These are phyloP conservation scores for Drosophila ezoana DNA, from an alignment of 2,888 invertebrate species.

Conservation along the genomic window DNA sequence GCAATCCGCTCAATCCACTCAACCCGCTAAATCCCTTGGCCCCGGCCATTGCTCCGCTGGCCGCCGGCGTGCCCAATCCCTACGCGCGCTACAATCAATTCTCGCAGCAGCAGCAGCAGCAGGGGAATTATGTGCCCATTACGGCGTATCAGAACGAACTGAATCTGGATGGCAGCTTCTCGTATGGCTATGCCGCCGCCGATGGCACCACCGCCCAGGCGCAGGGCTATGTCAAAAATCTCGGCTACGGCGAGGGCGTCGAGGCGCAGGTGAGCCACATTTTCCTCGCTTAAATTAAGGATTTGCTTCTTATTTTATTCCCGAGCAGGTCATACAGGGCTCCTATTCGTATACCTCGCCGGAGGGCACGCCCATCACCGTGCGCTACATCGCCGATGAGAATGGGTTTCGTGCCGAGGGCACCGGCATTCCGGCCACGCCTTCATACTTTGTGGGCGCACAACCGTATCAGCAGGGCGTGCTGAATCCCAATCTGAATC, in stretches of 20 bases:
- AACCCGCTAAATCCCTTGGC: slow-evolving; percentile 59
- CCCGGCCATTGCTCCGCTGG: slow-evolving; percentile 44
- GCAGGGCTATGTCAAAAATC: slow-evolving; percentile 90
- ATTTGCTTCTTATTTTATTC: neutral
- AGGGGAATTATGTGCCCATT: slow-evolving; percentile 84
- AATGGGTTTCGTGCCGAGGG: slow-evolving; percentile 86
- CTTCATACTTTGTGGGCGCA: slow-evolving; percentile 77
- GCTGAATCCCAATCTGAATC: slow-evolving; percentile 82
- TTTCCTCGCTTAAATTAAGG: neutral
- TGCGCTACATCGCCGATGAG: slow-evolving; percentile 91
- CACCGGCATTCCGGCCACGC: slow-evolving; percentile 84
- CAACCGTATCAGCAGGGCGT: slow-evolving; percentile 81
- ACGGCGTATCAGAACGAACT: slow-evolving; percentile 85
- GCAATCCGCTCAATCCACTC: slow-evolving; percentile 51
- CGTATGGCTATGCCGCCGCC: slow-evolving; percentile 89
- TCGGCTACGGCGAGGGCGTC: slow-evolving; percentile 88
- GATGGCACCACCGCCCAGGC: slow-evolving; percentile 93
- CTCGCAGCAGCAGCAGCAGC: slow-evolving; percentile 58
- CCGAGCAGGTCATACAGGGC: slow-evolving; percentile 88
- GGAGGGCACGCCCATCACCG: slow-evolving; percentile 89
- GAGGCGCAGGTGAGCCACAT: slow-evolving; percentile 86
- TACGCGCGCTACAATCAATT: slow-evolving; percentile 81
- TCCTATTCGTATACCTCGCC: slow-evolving; percentile 91
- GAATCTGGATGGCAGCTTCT: slow-evolving; percentile 84
- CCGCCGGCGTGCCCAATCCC: slow-evolving; percentile 54